These are phyloP conservation scores for Pogonophryne albipinna DNA, from an alignment of 2,797 vertebrate genomes.

Conservation along the genomic window DNA sequence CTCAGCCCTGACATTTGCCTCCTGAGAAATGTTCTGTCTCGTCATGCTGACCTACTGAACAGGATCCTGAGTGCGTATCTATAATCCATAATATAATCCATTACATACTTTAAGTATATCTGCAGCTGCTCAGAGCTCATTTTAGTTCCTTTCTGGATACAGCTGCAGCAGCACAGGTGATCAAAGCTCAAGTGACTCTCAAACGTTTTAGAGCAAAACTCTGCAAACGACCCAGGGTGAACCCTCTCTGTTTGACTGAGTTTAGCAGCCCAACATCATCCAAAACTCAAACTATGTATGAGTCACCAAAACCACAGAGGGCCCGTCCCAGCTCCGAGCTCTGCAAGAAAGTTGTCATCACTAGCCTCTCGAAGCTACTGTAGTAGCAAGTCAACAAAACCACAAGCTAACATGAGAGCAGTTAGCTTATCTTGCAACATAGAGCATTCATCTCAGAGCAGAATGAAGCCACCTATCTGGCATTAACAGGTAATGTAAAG, in stretches of 20 bases:
- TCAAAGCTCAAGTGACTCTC: background rate
- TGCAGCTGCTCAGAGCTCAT: background rate
- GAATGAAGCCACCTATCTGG: background rate
- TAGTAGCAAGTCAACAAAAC: background rate
- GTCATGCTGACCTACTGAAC: conserved; percentile 53
- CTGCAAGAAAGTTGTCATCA: conserved; percentile 68
- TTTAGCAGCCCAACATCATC: background rate
- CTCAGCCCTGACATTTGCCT: conserved; percentile 69
- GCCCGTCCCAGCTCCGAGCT: conserved; percentile 22
- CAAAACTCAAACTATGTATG: background rate
- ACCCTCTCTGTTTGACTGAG: background rate
- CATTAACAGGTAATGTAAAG: background rate
- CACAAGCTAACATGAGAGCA: background rate
- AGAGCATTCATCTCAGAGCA: background rate
- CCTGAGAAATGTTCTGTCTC: conserved; percentile 48
- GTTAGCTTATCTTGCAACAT: background rate
- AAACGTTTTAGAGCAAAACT: background rate
- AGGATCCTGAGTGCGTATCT: conserved; percentile 18
- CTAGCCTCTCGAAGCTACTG: conserved; percentile 40
- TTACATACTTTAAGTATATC: conserved; percentile 7
- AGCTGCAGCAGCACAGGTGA: background rate
- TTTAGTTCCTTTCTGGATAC: background rate
- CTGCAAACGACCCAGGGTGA: background rate
- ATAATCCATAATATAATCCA: background rate
- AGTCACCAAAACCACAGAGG: conserved; percentile 31